Evolutionary conservation across 2,888 invertebrate genomes (phyloP).

Genomic region (Tachina lurida): DNA sequence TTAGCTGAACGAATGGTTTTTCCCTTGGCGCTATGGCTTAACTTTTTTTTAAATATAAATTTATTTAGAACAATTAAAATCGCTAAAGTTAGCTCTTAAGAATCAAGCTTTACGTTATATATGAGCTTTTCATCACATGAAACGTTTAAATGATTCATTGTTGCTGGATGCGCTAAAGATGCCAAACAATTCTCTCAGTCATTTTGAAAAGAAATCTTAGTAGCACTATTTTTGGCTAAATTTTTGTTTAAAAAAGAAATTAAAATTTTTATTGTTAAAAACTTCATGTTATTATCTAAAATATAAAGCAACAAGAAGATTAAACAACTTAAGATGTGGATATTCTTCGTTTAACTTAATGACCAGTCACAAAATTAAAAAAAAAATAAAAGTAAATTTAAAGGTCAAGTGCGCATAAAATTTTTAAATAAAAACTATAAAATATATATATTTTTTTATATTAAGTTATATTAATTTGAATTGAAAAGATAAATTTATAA

Average conservation of each 20-base stretch:
- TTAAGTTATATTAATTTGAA: not conserved
- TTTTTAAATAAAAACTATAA: not conserved
- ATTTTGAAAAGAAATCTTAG: not conserved
- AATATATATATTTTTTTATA: not conserved
- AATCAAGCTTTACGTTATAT: too few species aligned
- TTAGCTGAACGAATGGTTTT: too few species aligned
- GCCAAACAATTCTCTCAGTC: not conserved
- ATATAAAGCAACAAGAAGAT: not conserved
- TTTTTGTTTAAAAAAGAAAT: not conserved
- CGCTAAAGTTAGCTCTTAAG: too few species aligned
- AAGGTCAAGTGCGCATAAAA: slow-evolving; percentile 40
- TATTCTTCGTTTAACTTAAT: slow-evolving; percentile 10
- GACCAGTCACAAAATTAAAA: not conserved
- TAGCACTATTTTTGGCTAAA: not conserved
- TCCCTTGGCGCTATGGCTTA: too few species aligned
- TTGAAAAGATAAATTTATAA: too few species aligned
- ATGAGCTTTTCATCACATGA: too few species aligned
- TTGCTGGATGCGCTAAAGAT: not conserved
- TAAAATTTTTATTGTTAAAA: not conserved
- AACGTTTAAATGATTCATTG: not conserved
- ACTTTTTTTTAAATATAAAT: too few species aligned
- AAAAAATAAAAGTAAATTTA: not conserved
- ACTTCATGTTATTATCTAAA: not conserved
- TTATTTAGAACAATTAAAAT: too few species aligned
- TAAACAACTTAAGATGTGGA: not conserved